Evolutionary conservation across 2,113 vertebrate genomes (phyloP).

Genomic region (Triplophysa siluroides): DNA sequence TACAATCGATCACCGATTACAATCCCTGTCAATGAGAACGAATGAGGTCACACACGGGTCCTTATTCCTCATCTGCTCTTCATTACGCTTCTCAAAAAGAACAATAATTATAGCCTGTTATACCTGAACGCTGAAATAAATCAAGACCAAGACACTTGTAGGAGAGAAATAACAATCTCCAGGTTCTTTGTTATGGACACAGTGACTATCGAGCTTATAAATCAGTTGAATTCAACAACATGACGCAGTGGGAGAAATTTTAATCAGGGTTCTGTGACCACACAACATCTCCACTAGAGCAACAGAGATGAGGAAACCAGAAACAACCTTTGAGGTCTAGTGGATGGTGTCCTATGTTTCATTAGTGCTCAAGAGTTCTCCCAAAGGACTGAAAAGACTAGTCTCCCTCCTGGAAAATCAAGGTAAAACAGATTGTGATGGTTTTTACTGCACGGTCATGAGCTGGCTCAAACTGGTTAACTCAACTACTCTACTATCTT

Average conservation of each 20-base stretch:
- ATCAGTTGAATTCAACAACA: not conserved
- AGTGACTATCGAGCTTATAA: not conserved
- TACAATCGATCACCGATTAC: constrained; percentile 43
- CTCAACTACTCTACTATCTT: too few species aligned
- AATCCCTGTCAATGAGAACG: constrained; percentile 42
- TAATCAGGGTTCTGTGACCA: not conserved
- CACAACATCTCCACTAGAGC: not conserved
- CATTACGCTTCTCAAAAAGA: constrained; percentile 31
- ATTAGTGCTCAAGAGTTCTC: too few species aligned
- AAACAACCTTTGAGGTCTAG: not conserved
- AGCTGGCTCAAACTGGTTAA: too few species aligned
- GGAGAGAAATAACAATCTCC: not conserved
- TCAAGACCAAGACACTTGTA: constrained; percentile 10
- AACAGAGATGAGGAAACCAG: not conserved
- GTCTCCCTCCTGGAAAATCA: too few species aligned
- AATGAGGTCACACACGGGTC: constrained; percentile 30
- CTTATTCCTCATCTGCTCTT: constrained; percentile 16
- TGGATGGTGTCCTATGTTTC: not conserved
- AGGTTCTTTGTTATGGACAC: not conserved
- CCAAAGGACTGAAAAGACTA: not conserved
- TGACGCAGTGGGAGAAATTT: not conserved
- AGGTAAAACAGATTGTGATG: not conserved
- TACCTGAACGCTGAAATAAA: constrained; percentile 35
- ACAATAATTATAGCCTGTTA: constrained; percentile 39
- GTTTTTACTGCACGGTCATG: not conserved